Percentiles rank a stretch among this genome's conserved stretches.
phyloP scores from a whole-genome alignment of 2,113 vertebrate genomes.

The Oryctolagus cuniculus region DNA sequence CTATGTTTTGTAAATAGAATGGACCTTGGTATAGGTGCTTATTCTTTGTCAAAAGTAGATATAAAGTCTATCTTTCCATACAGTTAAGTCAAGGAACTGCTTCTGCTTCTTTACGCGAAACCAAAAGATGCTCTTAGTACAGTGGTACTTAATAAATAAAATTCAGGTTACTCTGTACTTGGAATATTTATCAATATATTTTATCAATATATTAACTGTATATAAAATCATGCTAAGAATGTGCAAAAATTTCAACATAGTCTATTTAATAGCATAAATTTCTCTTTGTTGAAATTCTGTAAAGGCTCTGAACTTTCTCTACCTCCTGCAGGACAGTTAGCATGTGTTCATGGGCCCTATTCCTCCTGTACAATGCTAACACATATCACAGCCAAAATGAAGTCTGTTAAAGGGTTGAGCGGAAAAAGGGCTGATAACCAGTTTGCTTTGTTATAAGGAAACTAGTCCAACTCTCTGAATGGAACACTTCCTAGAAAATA shows the following conservation, averaged over 20 bases:
- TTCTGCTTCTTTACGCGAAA: neutral
- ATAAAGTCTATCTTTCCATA: neutral
- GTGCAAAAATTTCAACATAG: slow-evolving; percentile 44
- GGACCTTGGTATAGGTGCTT: neutral
- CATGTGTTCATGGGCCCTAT: neutral
- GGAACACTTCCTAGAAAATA: slow-evolving; percentile 13
- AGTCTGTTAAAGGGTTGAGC: neutral
- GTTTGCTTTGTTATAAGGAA: slow-evolving; percentile 50
- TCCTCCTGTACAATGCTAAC: neutral
- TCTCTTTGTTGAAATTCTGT: slow-evolving; percentile 51
- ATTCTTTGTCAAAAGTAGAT: neutral
- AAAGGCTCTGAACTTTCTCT: slow-evolving; percentile 27
- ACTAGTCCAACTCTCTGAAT: neutral
- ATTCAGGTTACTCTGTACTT: slow-evolving; percentile 41
- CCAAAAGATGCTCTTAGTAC: neutral
- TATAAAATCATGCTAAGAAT: slow-evolving; percentile 49
- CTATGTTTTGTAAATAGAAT: neutral
- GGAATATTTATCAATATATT: slow-evolving; percentile 40
- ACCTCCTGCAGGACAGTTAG: slow-evolving; percentile 4
- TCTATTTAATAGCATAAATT: slow-evolving; percentile 15
- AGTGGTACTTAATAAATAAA: slow-evolving; percentile 63
- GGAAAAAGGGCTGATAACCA: neutral
- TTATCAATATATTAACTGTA: slow-evolving; percentile 36
- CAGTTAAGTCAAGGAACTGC: neutral
- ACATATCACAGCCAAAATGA: slow-evolving; percentile 51